Conservation (phyloP, 1,140 invertebrate genomes). For the Brachystomella parvula region DNA sequence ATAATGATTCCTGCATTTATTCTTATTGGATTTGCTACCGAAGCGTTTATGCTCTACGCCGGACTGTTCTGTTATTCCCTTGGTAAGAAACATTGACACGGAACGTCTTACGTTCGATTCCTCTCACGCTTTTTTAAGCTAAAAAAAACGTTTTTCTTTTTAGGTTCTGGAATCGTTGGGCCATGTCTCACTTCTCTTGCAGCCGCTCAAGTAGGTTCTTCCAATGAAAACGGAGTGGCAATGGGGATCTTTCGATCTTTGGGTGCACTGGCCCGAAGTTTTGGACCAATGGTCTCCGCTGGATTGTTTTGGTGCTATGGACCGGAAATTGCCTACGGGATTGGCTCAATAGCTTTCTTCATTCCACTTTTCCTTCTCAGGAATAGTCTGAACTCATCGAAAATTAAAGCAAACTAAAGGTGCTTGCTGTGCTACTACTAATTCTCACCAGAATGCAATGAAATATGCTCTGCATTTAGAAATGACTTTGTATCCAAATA, state of each 20-base stretch:
- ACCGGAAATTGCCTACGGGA: conserved; percentile 36
- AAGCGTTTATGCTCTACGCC: conserved; percentile 10
- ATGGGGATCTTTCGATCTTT: conserved; percentile 89
- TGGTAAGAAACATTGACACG: conserved; percentile 9
- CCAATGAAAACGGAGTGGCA: conserved; percentile 80
- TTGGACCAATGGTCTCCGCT: conserved; percentile 81
- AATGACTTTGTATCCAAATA: no score
- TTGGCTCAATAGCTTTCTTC: conserved; percentile 38
- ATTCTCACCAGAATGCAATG: no score
- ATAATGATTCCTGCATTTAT: conserved; percentile 33
- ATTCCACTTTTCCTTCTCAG: conserved; percentile 37
- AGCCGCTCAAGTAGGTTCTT: conserved; percentile 70
- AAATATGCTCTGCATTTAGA: no score
- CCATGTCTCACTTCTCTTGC: conserved; percentile 80
- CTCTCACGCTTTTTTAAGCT: background rate
- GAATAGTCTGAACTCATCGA: conserved; percentile 16
- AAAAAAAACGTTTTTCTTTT: conserved; percentile 36
- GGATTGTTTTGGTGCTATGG: conserved; percentile 40
- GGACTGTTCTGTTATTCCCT: conserved; percentile 32
- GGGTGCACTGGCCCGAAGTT: conserved; percentile 82
- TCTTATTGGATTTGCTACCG: conserved; percentile 22
- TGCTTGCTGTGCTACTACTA: no score
- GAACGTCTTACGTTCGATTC: background rate
- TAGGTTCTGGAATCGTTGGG: conserved; percentile 79
- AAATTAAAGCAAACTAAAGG: no score